Base-by-base conservation (phyloP, 2,113 vertebrate genomes). In the Trachemys scripta region DNA sequence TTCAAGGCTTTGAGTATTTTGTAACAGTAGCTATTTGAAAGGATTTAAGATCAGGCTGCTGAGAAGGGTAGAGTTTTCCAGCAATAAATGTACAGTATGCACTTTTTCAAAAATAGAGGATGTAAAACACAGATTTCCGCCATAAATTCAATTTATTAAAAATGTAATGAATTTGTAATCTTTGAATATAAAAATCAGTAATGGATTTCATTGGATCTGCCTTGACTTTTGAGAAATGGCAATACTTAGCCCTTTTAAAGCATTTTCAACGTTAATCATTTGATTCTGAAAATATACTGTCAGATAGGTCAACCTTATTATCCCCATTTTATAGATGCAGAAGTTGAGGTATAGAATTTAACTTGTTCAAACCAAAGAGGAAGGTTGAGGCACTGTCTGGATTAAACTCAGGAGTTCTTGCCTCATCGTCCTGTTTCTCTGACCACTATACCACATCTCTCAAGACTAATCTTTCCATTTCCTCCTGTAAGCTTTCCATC, bases 381-480 rank as follows among this genome's bases (percentile, higher is more conserved):
- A 81, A 92, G 47, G 42, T 54, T 92, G 87, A 95, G 65, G 47
- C 35, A 83, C n/a, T 59, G 94, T 75, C 53, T 90, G 51, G 31
- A 92, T 91, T 84, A 94, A 75, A 94, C 95, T 80, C 27, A 95
- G 84, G 62, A 89, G 59, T 94, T 97, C 56, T 50, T 95, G 72
- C 92, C 93, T 96, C 75, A 84, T 29, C 47, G n/a, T 82, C 51
- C 80, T 82, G 31, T 65, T 91, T 81, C 82, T 91, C 91, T 95
- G 92, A 98, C 95, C 86, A 69, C 69, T 65, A n/a, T 50, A 92
- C 92, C 88, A 92, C 91, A 97, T 97, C 90, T 96, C 94, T 57
- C 82, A 90, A 87, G 94, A 91, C 94, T 95, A 90, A 97, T 97
- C 92, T 98, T 97, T 96, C 97, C 89, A 94, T 95, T 97, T 97